Evolutionary conservation across 2,888 invertebrate species (phyloP).

Genomic region (Suillia variegata): DNA sequence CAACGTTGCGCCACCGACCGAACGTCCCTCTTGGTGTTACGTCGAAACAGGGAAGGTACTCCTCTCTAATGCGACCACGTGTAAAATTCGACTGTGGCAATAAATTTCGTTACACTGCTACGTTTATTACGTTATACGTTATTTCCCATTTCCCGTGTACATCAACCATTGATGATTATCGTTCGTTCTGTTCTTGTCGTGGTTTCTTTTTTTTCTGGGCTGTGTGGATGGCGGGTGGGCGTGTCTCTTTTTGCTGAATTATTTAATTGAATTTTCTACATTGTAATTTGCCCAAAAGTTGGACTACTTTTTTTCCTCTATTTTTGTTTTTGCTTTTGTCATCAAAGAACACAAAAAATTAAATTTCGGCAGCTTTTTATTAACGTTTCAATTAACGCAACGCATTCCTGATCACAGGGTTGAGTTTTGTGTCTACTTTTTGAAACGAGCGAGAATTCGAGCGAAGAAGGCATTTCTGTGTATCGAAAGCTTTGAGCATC

Average conservation of each 20-base stretch:
- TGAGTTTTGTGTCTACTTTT: no score
- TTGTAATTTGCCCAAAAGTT: not conserved
- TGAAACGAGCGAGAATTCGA: no score
- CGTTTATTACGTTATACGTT: not conserved
- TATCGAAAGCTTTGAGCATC: no score
- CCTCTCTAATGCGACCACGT: not conserved
- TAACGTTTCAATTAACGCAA: constrained; percentile 3
- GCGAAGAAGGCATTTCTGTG: no score
- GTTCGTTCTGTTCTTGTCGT: no score
- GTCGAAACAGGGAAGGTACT: no score
- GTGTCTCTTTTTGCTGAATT: not conserved
- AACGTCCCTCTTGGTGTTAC: no score
- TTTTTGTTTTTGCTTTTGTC: not conserved
- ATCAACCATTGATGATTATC: not conserved
- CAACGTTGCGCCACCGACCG: no score
- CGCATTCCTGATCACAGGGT: not conserved
- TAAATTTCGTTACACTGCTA: not conserved
- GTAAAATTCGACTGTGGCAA: not conserved
- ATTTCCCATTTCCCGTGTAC: not conserved
- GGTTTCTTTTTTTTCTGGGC: constrained; percentile 2
- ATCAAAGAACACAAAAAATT: not conserved
- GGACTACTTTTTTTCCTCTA: not conserved
- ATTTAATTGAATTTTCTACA: constrained; percentile 6
- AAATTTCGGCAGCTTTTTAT: not conserved
- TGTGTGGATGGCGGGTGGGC: not conserved